These are phyloP conservation scores for Gryllus bimaculatus DNA, from an alignment of 1,140 invertebrate genomes.

Conservation along the genomic window DNA sequence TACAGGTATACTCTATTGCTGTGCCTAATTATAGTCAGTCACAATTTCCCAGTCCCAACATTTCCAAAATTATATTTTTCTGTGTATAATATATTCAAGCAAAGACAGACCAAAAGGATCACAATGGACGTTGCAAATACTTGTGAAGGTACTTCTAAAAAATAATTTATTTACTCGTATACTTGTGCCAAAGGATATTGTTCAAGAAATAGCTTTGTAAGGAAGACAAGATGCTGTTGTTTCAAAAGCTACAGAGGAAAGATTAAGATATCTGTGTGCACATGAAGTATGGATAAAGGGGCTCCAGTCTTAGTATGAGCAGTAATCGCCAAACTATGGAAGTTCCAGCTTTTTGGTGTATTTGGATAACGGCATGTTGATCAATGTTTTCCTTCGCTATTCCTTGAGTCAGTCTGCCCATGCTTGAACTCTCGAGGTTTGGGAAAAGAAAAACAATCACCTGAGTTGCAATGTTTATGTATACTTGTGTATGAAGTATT, in stretches of 20 bases:
- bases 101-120: not conserved
- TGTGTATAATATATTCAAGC: not conserved
- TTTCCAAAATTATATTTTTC: slow-evolving; percentile 6
- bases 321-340: not conserved
- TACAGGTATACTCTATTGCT: not conserved
- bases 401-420: not conserved
- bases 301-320: not conserved
- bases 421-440: not conserved
- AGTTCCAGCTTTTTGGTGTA: not conserved
- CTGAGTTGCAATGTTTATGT: slow-evolving; percentile 17
- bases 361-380: not conserved
- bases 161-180: slow-evolving; percentile 6
- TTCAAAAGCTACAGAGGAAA: slow-evolving; percentile 1
- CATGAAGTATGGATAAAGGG: not conserved
- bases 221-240: not conserved
- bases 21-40: not conserved
- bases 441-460: slow-evolving; percentile 6
- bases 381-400: not conserved
- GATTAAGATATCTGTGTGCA: not conserved
- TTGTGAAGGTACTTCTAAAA: not conserved
- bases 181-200: not conserved
- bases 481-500: slow-evolving; percentile 13
- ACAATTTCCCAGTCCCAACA: slow-evolving; percentile 3
- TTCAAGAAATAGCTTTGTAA: slow-evolving; percentile 1
- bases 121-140: slow-evolving; percentile 1